Evolutionary conservation across 2,797 vertebrate species (phyloP).

Genomic region (Remorina albescens): DNA sequence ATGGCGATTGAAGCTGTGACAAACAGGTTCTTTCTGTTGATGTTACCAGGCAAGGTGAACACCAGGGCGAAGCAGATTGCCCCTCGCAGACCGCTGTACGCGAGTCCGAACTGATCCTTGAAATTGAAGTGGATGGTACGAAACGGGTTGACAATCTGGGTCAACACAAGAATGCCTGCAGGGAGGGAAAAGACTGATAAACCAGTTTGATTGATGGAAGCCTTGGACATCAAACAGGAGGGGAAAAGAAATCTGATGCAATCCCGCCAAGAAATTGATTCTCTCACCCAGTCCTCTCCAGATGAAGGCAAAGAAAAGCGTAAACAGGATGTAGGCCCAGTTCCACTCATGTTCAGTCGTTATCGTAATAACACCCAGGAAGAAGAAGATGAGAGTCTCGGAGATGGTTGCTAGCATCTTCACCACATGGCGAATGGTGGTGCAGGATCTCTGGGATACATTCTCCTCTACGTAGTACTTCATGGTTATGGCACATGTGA

Average conservation of each 20-base stretch:
- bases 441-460: constrained; percentile 94
- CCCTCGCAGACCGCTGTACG: constrained; percentile 94
- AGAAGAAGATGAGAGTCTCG: constrained; percentile 97
- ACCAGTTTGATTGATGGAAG: neutral
- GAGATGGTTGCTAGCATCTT: constrained; percentile 95
- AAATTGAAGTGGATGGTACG: constrained; percentile 91
- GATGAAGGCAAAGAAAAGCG: constrained; percentile 91
- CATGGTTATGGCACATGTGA: constrained; percentile 94
- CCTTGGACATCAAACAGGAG: too few species aligned
- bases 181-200: neutral
- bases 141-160: constrained; percentile 94
- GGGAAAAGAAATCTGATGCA: neutral
- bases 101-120: constrained; percentile 96
- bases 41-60: constrained; percentile 90
- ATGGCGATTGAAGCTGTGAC: constrained; percentile 91
- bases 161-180: constrained; percentile 92
- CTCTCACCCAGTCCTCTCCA: constrained; percentile 91
- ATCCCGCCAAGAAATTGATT: neutral
- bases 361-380: constrained; percentile 94
- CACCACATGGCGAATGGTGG: constrained; percentile 95
- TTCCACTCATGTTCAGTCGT: constrained; percentile 96
- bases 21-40: constrained; percentile 90
- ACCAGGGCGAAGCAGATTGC: constrained; percentile 95
- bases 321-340: constrained; percentile 94
- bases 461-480: constrained; percentile 97